These are phyloP conservation scores for Hyposoter dolosus DNA, from an alignment of 2,888 invertebrate species.

Conservation along the genomic window DNA sequence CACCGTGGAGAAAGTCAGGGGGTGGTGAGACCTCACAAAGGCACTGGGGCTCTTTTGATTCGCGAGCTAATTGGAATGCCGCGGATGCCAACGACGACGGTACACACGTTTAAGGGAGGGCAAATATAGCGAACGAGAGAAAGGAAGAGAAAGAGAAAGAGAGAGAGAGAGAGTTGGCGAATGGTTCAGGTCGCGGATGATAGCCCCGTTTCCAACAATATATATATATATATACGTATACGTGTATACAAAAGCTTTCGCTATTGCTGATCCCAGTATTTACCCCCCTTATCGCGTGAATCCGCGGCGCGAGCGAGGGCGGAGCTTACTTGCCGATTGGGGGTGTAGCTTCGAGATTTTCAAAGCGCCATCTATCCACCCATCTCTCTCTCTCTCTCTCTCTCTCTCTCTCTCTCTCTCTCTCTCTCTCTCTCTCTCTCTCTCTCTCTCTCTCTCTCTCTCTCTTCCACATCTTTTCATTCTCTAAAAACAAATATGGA, in stretches of 20 bases:
- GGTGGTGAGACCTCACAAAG: conserved; percentile 83
- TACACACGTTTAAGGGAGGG: conserved; percentile 69
- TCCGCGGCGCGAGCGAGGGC: conserved; percentile 72
- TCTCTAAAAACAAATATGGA: conserved; percentile 5
- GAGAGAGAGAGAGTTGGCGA: conserved; percentile 39
- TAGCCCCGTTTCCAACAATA: conserved; percentile 73
- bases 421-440: conserved; percentile 43
- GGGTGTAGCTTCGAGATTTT: conserved; percentile 78
- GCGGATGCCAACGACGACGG: conserved; percentile 83
- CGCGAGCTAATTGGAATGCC: conserved; percentile 85
- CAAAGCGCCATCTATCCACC: conserved; percentile 74
- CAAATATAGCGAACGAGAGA: conserved; percentile 67
- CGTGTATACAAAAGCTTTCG: conserved; percentile 46
- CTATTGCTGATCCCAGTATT: conserved; percentile 72
- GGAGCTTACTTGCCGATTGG: conserved; percentile 80
- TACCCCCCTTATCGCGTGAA: conserved; percentile 63
- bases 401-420: conserved; percentile 28
- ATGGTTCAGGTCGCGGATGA: conserved; percentile 64
- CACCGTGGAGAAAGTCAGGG: conserved; percentile 64
- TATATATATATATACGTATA: conserved; percentile 64
- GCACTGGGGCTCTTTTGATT: conserved; percentile 84
- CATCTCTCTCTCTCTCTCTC: conserved; percentile 65
- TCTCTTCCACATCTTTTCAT: conserved; percentile 17
- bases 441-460: conserved; percentile 19
- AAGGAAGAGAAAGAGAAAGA: conserved; percentile 35